Evolutionary conservation across 1,140 invertebrate species (phyloP), one percentile per base, ranked within the genome.

Genomic region (Dolichoris vasculosae): DNA sequence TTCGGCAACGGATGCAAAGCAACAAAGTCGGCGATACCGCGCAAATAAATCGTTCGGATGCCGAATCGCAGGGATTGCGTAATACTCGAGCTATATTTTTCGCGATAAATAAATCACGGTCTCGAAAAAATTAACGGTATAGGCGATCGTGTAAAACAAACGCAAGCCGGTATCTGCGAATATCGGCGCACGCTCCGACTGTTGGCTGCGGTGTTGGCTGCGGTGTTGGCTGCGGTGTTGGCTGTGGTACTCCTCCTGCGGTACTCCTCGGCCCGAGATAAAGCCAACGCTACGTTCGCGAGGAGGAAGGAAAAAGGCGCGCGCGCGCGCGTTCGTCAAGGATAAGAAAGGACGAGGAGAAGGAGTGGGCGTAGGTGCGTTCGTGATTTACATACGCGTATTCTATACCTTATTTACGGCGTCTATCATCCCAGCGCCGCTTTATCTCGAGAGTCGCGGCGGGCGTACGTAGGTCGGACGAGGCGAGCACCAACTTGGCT

Each of bases 301-400:
- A 79, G 78, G 71, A 77, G 55, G 38, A 77, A 86, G 51, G 40
- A 75, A 69, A 38, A 26, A 77, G 71, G 69, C 82, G 63, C n/a
- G 43, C 8, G 26, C 30, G 64, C 64, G 64, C 11, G 64, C 43
- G 77, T n/a, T n/a, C n/a, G n/a, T n/a, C n/a, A 63, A 32, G 71
- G 51, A 40, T 64, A 75, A 71, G 77, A 80, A 63, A 63, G 69
- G 71, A 13, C 69, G 43, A 71, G 46, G 88, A 86, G 46, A 87
- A 86, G 86, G 48, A 88, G 87, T 89, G 90, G 91, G 91, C 91
- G 91, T 93, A 90, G 92, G 91, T 91, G 92, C 90, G 88, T 88
- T 90, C 90, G 89, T 93, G 91, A 93, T 93, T 93, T 93, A 93
- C 92, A 93, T 93, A 93, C 90, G 90, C 91, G 90, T 92, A 92